Conservation (phyloP, 1,140 invertebrate species). For the Oryzaephilus surinamensis region DNA sequence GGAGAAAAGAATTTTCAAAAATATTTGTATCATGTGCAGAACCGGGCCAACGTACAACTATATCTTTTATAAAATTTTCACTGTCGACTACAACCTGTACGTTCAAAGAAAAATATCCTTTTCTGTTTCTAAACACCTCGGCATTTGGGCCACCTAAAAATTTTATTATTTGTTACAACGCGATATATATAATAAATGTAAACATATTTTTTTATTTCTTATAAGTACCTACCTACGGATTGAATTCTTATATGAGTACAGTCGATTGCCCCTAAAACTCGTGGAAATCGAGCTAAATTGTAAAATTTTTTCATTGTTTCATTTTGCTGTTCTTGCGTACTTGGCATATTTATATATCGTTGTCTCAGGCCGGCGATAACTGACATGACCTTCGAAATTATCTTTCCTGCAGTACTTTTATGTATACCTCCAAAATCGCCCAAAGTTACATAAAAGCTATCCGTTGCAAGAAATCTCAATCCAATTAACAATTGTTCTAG, state of each 20-base stretch:
- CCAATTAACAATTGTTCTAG: slow-evolving; percentile 7
- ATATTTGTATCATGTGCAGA: slow-evolving; percentile 30
- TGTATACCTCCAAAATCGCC: slow-evolving; percentile 24
- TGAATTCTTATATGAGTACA: slow-evolving; percentile 34
- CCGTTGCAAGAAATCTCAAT: slow-evolving; percentile 27
- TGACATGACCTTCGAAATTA: slow-evolving; percentile 19
- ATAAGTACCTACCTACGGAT: slow-evolving; percentile 18
- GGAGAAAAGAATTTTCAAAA: slow-evolving; percentile 13
- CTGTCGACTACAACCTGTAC: slow-evolving; percentile 32
- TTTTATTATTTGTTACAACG: too few species aligned
- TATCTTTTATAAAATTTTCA: slow-evolving; percentile 29
- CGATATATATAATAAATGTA: neutral
- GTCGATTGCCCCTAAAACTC: slow-evolving; percentile 35
- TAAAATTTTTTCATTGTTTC: slow-evolving; percentile 27
- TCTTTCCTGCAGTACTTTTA: slow-evolving; percentile 19
- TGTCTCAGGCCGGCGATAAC: slow-evolving; percentile 16
- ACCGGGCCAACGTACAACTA: slow-evolving; percentile 36
- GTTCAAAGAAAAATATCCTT: slow-evolving; percentile 36
- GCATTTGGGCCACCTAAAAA: slow-evolving; percentile 27
- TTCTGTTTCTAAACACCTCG: slow-evolving; percentile 36
- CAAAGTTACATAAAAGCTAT: slow-evolving; percentile 17
- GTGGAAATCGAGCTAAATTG: slow-evolving; percentile 30
- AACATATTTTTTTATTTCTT: too few species aligned
- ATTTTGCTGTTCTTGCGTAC: slow-evolving; percentile 16
- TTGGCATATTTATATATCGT: slow-evolving; percentile 22